Evolutionary conservation across 2,888 invertebrate genomes (phyloP).

Genomic region (Allygus modestus): DNA sequence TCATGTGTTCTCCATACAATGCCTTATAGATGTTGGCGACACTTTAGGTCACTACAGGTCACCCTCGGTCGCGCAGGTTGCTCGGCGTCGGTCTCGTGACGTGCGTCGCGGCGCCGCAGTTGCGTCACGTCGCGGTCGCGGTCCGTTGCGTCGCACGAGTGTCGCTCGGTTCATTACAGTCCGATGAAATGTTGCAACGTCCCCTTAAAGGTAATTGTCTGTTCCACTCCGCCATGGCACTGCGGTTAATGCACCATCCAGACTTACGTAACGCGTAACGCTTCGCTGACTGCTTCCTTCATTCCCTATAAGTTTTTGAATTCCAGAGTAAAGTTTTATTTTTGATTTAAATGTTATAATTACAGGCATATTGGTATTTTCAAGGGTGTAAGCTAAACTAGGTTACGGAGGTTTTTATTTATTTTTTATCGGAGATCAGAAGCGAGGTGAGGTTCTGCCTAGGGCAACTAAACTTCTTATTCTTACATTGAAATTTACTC

Average conservation of each 20-base stretch:
- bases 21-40: too few species aligned
- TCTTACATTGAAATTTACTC: too few species aligned
- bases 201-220: constrained; percentile 2
- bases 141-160: neutral
- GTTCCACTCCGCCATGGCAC: neutral
- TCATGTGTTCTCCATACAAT: too few species aligned
- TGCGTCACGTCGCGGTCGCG: constrained; percentile 4
- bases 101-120: neutral
- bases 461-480: too few species aligned
- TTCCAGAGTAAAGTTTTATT: too few species aligned
- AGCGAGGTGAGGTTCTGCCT: too few species aligned
- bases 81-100: neutral
- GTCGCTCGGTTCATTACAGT: constrained; percentile 15
- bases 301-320: neutral
- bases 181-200: neutral
- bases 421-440: too few species aligned
- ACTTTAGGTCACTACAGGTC: too few species aligned
- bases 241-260: neutral
- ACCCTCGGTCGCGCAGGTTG: neutral
- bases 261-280: neutral
- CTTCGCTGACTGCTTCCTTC: neutral
- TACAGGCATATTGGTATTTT: too few species aligned
- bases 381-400: too few species aligned
- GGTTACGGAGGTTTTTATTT: too few species aligned
- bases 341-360: too few species aligned